phyloP scores from a whole-genome alignment of 2,797 vertebrate genomes.

The Sebastes steindachneri region DNA sequence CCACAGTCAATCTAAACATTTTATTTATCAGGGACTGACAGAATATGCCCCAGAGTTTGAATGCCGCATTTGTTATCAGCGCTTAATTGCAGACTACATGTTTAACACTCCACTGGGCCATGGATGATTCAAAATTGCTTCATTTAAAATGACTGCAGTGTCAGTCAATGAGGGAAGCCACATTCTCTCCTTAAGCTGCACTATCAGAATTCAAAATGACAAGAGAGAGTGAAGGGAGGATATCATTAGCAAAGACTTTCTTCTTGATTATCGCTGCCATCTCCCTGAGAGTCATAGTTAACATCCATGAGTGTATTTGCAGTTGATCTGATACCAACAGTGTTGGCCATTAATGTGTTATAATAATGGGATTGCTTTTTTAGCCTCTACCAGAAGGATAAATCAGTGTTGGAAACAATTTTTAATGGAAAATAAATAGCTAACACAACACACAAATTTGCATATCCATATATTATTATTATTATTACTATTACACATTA shows the following conservation, averaged over 20 bases:
- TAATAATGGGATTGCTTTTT: not conserved
- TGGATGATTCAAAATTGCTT: conserved; percentile 67
- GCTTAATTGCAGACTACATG: conserved; percentile 75
- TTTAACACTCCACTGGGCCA: conserved; percentile 76
- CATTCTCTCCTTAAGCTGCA: conserved; percentile 25
- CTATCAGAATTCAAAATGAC: conserved; percentile 52
- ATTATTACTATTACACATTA: not conserved
- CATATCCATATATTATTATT: not conserved
- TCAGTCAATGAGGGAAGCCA: conserved; percentile 33
- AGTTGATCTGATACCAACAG: not conserved
- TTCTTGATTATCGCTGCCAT: conserved; percentile 1
- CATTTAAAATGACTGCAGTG: conserved; percentile 68
- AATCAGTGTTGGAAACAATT: not conserved
- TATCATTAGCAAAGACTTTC: conserved; percentile 28
- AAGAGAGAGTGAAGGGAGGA: conserved; percentile 19
- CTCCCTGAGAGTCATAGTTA: not conserved
- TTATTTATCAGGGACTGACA: conserved; percentile 72
- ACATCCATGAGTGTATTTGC: conserved; percentile 26
- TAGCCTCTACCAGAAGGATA: not conserved
- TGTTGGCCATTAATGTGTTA: not conserved
- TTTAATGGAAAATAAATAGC: not conserved
- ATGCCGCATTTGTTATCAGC: conserved; percentile 65
- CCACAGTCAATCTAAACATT: conserved; percentile 65
- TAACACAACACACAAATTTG: not conserved
- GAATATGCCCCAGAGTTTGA: conserved; percentile 64